Base-by-base conservation (phyloP, 2,888 invertebrate genomes). In the Pachydiplax longipennis region DNA sequence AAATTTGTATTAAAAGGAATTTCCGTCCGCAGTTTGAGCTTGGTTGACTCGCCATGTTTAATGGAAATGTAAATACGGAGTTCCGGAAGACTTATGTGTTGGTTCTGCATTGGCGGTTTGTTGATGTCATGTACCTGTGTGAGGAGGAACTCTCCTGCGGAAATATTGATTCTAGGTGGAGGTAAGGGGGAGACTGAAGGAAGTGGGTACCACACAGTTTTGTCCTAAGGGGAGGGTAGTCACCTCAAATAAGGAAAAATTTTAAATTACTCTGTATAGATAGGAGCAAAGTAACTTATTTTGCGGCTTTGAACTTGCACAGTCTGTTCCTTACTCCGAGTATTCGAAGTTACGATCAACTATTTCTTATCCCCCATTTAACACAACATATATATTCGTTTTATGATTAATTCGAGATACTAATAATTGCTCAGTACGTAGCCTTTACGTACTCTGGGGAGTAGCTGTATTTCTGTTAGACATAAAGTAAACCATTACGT, bases 51-150 rank as follows among this genome's bases (percentile, higher is more conserved):
- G 61, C 37, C 58, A 35, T 65, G 37, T 87, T 87, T 87, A 87
- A 87, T 87, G 61, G 87, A 37, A 87, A 87, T 87, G 87, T 65
- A 87, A 87, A 87, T 87, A 87, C 61, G n/a, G 37, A 61, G 87
- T 61, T 87, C 61, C 61, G 37, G 22, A 48, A 31, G 61, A n/a
- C n/a, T 18, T n/a, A 18, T 13, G 35, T 12, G 22, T 37, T 61
- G 37, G 87, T 37, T 12, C 12, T 58, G 61, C 31, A 22, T 87
- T 15, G n/a, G 37, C n/a, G 40, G 53, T 83, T 83, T 83, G 35
- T 58, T 31, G 87, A n/a, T 61, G 87, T 5, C 15, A 10, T 25
- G 44, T 48, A 35, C 81, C 83, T 25, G 35, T 10, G 83, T 15
- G n/a, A 12, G 25, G 48, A 53, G 82, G 25, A 25, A n/a, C 15